Base-by-base conservation (phyloP, 1,140 invertebrate genomes). In the Drosophila gunungcola region DNA sequence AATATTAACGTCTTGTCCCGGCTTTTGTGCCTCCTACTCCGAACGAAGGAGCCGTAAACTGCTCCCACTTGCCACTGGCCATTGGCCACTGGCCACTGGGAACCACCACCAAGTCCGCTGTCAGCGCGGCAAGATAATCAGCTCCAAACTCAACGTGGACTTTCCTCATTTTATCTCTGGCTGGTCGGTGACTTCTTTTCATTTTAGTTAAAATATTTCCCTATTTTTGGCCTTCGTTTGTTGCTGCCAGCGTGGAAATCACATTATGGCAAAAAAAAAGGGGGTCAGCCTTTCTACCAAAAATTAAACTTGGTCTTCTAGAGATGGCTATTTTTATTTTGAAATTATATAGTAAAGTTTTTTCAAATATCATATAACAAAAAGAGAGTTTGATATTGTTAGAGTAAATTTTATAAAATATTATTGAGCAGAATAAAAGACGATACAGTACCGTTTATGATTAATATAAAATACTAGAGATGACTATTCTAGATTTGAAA, bases 1-100 rank as follows among this genome's bases (percentile, higher is more conserved):
- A 80, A 89, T 89, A 84, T 89, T 89, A 89, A 90, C 84, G 85
- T 89, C 85, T 90, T 78, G 77, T 74, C 73, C 42, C 64, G 62
- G 64, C 68, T 62, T 48, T 41, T 41, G 63, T 53, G 61, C 45
- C 65, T 63, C 45, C 65, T 63, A 38, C 48, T 25, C 68, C 25
- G 29, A 13, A 6, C 11, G 25, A 5, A n/a, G 34, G 39, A 27
- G 41, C 39, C 64, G 27, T 64, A 43, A 43, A 62, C 62, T 25
- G 42, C 63, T 38, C 25, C 58, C 36, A 62, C 55, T 67, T 42
- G n/a, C 41, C 29, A 43, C 43, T 27, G 39, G 4, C 48, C 56
- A 57, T 51, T 42, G 38, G 12, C 46, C 46, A 48, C 27, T 49
- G 3, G 25, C 27, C 46, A 49, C n/a, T 51, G 48, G 21, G 42